Conservation (phyloP, 2,888 invertebrate genomes). For the Apotomis capreana region DNA sequence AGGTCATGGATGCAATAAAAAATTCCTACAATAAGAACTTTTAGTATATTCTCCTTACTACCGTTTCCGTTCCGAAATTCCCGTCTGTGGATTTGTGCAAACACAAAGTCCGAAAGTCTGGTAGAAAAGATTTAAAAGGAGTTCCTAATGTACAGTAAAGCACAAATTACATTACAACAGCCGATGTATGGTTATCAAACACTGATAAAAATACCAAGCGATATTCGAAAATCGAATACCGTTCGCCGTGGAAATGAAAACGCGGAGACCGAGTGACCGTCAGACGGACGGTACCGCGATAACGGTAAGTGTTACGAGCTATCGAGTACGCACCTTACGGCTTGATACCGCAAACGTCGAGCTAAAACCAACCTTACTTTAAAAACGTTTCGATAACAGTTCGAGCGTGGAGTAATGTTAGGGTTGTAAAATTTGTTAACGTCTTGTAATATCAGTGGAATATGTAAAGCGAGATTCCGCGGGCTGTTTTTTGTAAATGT, state of each 20-base stretch:
- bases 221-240: conserved; percentile 34
- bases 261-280: conserved; percentile 43
- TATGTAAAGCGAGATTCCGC: conserved; percentile 14
- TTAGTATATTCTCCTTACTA: too few species aligned
- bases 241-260: conserved; percentile 39
- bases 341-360: conserved; percentile 14
- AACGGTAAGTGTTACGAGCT: conserved; percentile 55
- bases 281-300: conserved; percentile 47
- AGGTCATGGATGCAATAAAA: too few species aligned
- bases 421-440: conserved; percentile 22
- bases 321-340: conserved; percentile 35
- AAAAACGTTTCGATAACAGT: background rate
- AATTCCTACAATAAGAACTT: too few species aligned
- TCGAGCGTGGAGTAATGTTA: background rate
- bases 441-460: conserved; percentile 14
- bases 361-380: background rate
- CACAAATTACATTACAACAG: too few species aligned
- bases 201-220: background rate
- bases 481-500: background rate
- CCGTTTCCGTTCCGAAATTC: too few species aligned
- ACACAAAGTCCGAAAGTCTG: too few species aligned
- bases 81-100: too few species aligned
- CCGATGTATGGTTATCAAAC: background rate
- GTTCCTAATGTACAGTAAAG: too few species aligned
- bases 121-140: too few species aligned